These are phyloP conservation scores for Macropis europaea DNA, from an alignment of 2,888 invertebrate genomes.

Conservation along the genomic window DNA sequence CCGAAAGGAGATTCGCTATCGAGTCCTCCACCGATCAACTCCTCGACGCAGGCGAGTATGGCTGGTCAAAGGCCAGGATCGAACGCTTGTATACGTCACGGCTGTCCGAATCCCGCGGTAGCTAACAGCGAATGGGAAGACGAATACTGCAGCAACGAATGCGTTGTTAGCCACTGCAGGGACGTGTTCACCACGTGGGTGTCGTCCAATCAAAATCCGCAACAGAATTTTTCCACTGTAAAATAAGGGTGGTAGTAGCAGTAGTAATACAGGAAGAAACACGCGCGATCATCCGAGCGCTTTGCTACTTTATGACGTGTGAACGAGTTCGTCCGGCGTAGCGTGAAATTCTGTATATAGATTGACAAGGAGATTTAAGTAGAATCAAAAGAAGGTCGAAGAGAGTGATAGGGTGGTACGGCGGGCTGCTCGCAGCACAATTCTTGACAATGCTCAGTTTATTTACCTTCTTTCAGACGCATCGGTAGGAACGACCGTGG, in stretches of 20 bases:
- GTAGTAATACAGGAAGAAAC: constrained; percentile 44
- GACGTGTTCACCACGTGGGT: constrained; percentile 96
- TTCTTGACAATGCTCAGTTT: not conserved
- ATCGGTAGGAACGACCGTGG: too few species aligned
- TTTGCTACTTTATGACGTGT: constrained; percentile 51
- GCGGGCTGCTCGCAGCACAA: constrained; percentile 13
- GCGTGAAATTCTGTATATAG: constrained; percentile 55
- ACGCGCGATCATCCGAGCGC: constrained; percentile 53
- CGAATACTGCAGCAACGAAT: constrained; percentile 98
- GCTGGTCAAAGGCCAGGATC: constrained; percentile 70
- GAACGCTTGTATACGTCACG: constrained; percentile 89
- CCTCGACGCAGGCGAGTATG: constrained; percentile 64
- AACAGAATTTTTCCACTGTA: constrained; percentile 90
- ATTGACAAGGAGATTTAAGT: constrained; percentile 31
- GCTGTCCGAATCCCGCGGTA: constrained; percentile 94
- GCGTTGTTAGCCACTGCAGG: constrained; percentile 97
- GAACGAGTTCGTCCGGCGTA: not conserved
- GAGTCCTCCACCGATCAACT: constrained; percentile 72
- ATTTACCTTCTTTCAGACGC: not conserved
- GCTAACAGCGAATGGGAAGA: constrained; percentile 97
- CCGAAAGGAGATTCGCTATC: constrained; percentile 72
- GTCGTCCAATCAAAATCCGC: constrained; percentile 89
- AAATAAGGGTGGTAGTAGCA: constrained; percentile 82
- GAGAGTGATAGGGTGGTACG: too few species aligned
- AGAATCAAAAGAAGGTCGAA: constrained; percentile 28